Evolutionary conservation across 2,888 invertebrate genomes (phyloP), one percentile per base, ranked within the genome.

Genomic region (Luffia ferchaultella): DNA sequence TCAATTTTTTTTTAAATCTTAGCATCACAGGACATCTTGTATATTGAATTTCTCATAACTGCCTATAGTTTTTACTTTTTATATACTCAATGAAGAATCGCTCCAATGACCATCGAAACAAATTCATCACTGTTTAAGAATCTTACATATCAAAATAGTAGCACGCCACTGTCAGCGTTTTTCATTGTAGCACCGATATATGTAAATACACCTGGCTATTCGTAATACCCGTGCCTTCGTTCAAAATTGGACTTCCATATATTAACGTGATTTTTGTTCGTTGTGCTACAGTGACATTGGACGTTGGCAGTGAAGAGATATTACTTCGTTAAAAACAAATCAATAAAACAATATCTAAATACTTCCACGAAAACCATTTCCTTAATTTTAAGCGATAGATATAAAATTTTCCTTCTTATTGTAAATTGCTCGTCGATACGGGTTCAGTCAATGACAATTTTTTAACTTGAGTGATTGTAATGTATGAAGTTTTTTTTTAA

Each of bases 271-370:
- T 55, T 53, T 59, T 57, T 54, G 64, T 67, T 63, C 62, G 59
- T 75, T 76, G 65, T 76, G 73, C 73, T 70, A 58, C 80, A 80
- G 80, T 80, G 78, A 77, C 57, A 62, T 58, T 54, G 62, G 65
- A 57, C 67, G 69, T 76, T 79, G 79, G 78, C 74, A 73, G 63
- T 73, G 73, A 18, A 16, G 30, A 30, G 12, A 30, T 12, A 7
- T 7, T 30, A 30, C 30, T 30, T 30, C 30, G 30, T 30, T 30
- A 12, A n/a, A n/a, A n/a, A n/a, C n/a, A n/a, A n/a, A n/a, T n/a
- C n/a, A n/a, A n/a, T n/a, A n/a, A n/a, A n/a, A n/a, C 12, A 30
- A 7, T 30, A 30, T 30, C 30, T 30, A 30, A 30, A 30, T 30
- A n/a, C 30, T 30, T 30, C 30, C 30, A 30, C 30, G 12, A 30